Percentiles rank a stretch among this genome's conserved stretches.
phyloP scores from a whole-genome alignment of 2,888 invertebrate species.

The Alviniconcha strummeri region DNA sequence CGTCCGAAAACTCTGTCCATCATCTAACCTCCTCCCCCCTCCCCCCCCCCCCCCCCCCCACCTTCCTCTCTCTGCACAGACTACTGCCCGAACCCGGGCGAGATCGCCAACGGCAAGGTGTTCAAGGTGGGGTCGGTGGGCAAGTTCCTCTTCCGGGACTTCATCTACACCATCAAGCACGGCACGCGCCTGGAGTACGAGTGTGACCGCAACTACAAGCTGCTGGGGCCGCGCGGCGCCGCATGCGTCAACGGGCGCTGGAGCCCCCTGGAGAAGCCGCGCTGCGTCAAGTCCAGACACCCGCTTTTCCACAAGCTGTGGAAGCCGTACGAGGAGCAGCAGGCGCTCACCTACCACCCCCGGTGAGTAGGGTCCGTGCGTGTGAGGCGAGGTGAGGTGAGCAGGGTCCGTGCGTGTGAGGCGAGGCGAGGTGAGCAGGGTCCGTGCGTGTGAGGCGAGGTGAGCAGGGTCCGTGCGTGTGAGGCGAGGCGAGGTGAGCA shows the following conservation, averaged over 20 bases:
- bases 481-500: no score
- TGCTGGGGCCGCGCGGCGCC: conserved; percentile 90
- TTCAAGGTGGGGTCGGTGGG: conserved; percentile 79
- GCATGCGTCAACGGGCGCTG: conserved; percentile 95
- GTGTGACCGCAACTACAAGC: conserved; percentile 91
- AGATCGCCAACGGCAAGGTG: conserved; percentile 91
- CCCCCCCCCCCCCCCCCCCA: not conserved
- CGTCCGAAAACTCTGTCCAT: no score
- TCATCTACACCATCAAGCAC: conserved; percentile 79
- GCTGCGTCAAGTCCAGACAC: conserved; percentile 89
- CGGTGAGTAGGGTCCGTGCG: not conserved
- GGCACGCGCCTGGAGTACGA: conserved; percentile 84
- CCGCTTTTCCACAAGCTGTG: conserved; percentile 75
- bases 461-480: no score
- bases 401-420: no score
- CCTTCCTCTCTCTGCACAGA: conserved; percentile 75
- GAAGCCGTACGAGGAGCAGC: conserved; percentile 50
- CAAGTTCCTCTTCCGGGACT: conserved; percentile 93
- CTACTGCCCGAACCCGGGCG: conserved; percentile 94
- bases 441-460: no score
- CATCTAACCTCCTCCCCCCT: no score
- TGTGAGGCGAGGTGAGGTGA: no score
- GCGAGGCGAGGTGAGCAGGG: no score
- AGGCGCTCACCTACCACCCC: conserved; percentile 18
- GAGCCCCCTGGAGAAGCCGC: conserved; percentile 90